Conservation (phyloP, 2,113 vertebrate species). For the Caloenas nicobarica region DNA sequence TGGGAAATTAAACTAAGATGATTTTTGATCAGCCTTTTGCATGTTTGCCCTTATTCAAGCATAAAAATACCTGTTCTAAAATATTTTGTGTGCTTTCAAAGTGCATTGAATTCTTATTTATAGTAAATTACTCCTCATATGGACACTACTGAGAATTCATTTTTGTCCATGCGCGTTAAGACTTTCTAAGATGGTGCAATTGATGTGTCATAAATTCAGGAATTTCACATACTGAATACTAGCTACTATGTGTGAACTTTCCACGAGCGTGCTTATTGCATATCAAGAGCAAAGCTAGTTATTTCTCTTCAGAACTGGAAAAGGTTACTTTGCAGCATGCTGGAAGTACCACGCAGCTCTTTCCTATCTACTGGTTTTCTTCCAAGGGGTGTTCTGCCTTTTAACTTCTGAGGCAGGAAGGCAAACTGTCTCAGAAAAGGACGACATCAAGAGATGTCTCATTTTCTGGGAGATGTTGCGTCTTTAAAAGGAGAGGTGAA, state of each 20-base stretch:
- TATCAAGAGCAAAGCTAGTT: not conserved
- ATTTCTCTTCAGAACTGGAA: not conserved
- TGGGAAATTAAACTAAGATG: not conserved
- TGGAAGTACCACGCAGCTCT: not conserved
- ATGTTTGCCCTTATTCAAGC: not conserved
- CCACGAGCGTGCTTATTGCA: not conserved
- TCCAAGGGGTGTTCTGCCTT: not conserved
- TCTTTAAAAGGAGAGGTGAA: not conserved
- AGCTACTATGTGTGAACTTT: not conserved
- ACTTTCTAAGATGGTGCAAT: not conserved
- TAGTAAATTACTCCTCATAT: not conserved
- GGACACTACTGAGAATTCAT: not conserved
- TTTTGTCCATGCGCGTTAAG: rapidly evolving
- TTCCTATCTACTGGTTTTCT: not conserved
- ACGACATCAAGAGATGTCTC: no score
- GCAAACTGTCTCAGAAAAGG: not conserved
- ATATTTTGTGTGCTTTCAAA: not conserved
- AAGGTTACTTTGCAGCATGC: not conserved
- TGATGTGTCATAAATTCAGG: not conserved
- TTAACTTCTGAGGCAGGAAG: not conserved
- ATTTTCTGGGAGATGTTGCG: not conserved
- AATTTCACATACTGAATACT: not conserved
- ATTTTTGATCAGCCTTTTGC: not conserved
- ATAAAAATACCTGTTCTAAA: not conserved
- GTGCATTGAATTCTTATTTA: not conserved